These are phyloP conservation scores for Candoia aspera DNA, from an alignment of 2,113 vertebrate species.

Conservation along the genomic window DNA sequence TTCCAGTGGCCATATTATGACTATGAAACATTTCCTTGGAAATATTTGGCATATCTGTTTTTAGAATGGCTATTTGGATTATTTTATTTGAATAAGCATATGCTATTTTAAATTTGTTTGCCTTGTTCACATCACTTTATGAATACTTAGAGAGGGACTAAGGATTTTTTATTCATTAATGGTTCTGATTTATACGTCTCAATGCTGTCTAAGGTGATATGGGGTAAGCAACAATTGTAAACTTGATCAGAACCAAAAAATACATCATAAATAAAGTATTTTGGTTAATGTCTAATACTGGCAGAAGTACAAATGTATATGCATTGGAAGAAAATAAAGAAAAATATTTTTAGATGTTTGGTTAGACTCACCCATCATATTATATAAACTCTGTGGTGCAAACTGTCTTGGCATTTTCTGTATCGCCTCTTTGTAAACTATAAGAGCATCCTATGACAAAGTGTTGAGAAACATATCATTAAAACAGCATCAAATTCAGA, in stretches of 20 bases:
- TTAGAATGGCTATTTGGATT: background rate
- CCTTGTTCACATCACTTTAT: background rate
- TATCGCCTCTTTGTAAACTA: conserved; percentile 93
- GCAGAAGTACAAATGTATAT: background rate
- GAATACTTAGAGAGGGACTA: background rate
- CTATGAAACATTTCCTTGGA: background rate
- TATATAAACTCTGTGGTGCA: conserved; percentile 98
- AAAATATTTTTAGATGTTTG: conserved; percentile 35
- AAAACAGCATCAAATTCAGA: conserved; percentile 32
- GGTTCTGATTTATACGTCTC: background rate
- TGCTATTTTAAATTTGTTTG: background rate
- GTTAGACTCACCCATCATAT: conserved; percentile 95
- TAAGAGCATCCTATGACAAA: conserved; percentile 87
- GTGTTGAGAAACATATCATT: conserved; percentile 32
- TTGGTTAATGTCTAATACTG: background rate
- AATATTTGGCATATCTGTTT: background rate
- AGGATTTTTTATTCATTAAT: background rate
- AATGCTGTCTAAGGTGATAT: background rate
- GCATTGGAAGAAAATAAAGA: background rate
- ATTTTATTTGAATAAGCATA: background rate
- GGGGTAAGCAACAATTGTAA: background rate
- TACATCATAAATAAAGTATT: background rate
- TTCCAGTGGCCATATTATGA: background rate
- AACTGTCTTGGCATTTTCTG: conserved; percentile 98
- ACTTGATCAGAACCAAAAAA: background rate